A percentile compares a stretch with the other conserved stretches of the same genome.
Conservation (phyloP, 2,113 vertebrate genomes). For the Pteruthius melanotis region DNA sequence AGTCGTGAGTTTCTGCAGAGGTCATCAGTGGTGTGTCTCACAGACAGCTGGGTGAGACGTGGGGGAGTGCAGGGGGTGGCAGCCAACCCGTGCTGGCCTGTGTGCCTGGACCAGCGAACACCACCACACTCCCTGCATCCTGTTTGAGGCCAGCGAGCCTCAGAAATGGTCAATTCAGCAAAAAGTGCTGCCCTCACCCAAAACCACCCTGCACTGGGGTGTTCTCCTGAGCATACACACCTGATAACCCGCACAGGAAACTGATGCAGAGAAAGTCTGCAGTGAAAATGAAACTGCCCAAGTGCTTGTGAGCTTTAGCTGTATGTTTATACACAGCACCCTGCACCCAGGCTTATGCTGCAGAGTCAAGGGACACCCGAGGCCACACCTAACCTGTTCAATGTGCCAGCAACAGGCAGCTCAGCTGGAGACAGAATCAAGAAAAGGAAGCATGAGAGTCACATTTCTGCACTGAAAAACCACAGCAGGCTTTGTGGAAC, state of each 20-base stretch:
- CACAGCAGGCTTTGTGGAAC: neutral
- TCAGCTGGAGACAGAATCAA: neutral
- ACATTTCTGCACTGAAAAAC: neutral
- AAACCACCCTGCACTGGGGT: neutral
- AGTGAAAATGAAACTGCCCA: neutral
- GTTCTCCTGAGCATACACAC: neutral
- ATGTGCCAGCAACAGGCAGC: neutral
- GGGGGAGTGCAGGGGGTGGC: neutral
- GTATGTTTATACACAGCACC: neutral
- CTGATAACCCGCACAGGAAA: neutral
- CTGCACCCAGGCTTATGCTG: neutral
- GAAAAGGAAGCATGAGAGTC: neutral
- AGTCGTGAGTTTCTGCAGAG: neutral
- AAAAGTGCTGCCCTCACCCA: neutral
- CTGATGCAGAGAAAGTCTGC: neutral
- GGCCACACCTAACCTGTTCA: neutral
- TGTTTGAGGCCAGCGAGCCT: neutral
- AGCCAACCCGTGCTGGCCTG: neutral
- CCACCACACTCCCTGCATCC: neutral
- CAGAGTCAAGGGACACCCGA: neutral
- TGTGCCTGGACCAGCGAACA: neutral
- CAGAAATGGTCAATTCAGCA: accelerated
- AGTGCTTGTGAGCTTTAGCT: neutral
- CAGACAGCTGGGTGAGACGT: neutral
- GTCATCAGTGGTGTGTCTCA: neutral